Conservation (phyloP, 2,888 invertebrate species). For the Schizaphis graminum region DNA sequence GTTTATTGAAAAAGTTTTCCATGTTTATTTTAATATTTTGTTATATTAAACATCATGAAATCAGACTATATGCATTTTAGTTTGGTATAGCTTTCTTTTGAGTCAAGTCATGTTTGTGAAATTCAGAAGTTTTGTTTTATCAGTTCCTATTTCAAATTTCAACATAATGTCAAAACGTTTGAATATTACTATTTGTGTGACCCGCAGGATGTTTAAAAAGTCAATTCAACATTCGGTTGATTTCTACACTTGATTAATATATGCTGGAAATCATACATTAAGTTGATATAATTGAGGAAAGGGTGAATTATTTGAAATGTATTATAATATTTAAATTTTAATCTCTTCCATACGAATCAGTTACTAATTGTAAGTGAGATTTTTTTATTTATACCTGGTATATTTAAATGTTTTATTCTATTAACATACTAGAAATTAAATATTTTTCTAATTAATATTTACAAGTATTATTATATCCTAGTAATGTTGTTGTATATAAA, state of each 20-base stretch:
- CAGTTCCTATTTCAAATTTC: not conserved
- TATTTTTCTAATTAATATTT: not conserved
- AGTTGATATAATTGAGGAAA: not conserved
- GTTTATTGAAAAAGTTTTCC: slow-evolving; percentile 5
- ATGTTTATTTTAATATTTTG: slow-evolving; percentile 5
- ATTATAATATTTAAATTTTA: not conserved
- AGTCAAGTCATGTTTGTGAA: not conserved
- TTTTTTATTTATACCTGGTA: not conserved
- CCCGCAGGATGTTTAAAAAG: not conserved
- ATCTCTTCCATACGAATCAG: not conserved
- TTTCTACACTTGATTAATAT: not conserved
- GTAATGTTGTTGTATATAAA: not conserved
- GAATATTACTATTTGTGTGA: not conserved
- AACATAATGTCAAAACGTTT: not conserved
- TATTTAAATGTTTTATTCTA: not conserved
- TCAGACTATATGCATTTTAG: not conserved
- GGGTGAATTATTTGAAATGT: not conserved
- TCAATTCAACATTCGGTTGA: not conserved
- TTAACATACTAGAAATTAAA: not conserved
- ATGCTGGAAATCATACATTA: not conserved
- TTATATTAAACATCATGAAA: not conserved
- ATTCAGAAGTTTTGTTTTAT: slow-evolving; percentile 7
- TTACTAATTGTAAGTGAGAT: not conserved
- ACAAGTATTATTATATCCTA: not conserved
- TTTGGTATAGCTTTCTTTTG: not conserved